These are phyloP conservation scores for Myrmecobius fasciatus DNA, from an alignment of 2,113 vertebrate genomes.

Conservation along the genomic window DNA sequence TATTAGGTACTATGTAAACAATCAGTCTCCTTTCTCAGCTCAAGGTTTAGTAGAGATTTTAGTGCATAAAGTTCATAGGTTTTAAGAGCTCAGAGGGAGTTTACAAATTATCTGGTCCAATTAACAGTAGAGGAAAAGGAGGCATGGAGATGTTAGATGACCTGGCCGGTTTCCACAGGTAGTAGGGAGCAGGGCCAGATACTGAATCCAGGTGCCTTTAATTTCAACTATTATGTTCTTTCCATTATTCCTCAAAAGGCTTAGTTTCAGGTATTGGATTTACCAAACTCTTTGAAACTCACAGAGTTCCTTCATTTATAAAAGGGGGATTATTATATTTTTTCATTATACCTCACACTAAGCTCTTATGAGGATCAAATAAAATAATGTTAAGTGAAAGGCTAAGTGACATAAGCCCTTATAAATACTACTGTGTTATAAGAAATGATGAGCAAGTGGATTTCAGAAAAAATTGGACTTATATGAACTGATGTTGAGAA, in stretches of 20 bases:
- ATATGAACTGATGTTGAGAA: no score
- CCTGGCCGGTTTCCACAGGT: background rate
- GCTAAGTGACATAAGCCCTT: background rate
- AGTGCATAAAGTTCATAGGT: background rate
- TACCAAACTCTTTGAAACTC: background rate
- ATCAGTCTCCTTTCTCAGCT: slow-evolving; percentile 6
- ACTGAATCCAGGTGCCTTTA: background rate
- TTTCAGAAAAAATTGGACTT: no score
- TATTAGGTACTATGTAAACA: background rate
- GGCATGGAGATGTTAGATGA: background rate
- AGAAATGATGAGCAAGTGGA: no score
- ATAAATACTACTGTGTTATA: background rate
- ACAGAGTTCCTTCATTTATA: background rate
- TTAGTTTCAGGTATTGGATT: background rate
- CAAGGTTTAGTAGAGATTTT: background rate
- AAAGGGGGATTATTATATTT: background rate
- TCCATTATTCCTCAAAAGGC: background rate
- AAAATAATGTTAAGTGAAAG: background rate
- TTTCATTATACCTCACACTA: background rate
- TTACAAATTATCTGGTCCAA: background rate
- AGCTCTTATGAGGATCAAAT: background rate
- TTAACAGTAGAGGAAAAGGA: background rate
- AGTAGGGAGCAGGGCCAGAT: background rate
- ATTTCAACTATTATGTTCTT: background rate
- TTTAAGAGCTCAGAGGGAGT: background rate